These are phyloP conservation scores for Hozukius guyotensis DNA, from an alignment of 2,797 vertebrate genomes.

Conservation along the genomic window DNA sequence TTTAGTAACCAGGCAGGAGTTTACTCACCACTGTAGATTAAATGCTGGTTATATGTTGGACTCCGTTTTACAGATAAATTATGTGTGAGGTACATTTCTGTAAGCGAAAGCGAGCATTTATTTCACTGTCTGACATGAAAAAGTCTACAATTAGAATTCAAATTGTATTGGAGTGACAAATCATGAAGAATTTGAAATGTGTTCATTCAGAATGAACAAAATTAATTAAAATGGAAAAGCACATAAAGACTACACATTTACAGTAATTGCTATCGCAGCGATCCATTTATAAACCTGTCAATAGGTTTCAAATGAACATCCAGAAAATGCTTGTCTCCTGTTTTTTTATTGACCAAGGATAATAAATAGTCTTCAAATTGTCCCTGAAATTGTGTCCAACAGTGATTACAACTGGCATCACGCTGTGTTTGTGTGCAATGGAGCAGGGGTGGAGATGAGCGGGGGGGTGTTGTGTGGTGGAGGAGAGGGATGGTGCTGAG, in stretches of 20 bases:
- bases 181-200: neutral
- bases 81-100: neutral
- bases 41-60: slow-evolving; percentile 30
- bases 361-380: slow-evolving; percentile 99
- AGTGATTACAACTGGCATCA: slow-evolving; percentile 97
- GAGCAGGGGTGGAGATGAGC: slow-evolving; percentile 64
- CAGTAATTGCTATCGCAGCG: slow-evolving; percentile 50
- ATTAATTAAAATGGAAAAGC: slow-evolving; percentile 18
- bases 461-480: slow-evolving; percentile 29
- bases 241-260: slow-evolving; percentile 7
- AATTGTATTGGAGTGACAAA: neutral
- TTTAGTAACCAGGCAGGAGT: slow-evolving; percentile 58
- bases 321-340: slow-evolving; percentile 70
- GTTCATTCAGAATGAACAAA: slow-evolving; percentile 1
- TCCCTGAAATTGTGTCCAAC: slow-evolving; percentile 99
- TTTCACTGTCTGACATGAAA: neutral
- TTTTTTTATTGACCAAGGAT: slow-evolving; percentile 93
- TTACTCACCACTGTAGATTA: slow-evolving; percentile 45
- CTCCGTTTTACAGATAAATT: slow-evolving; percentile 28
- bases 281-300: slow-evolving; percentile 74
- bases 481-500: slow-evolving; percentile 38
- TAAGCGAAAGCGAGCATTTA: neutral
- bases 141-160: neutral
- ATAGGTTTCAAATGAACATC: slow-evolving; percentile 82
- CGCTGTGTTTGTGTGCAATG: slow-evolving; percentile 91